Evolutionary conservation across 1,140 invertebrate genomes (phyloP).

Genomic region (Sitodiplosis mosellana): DNA sequence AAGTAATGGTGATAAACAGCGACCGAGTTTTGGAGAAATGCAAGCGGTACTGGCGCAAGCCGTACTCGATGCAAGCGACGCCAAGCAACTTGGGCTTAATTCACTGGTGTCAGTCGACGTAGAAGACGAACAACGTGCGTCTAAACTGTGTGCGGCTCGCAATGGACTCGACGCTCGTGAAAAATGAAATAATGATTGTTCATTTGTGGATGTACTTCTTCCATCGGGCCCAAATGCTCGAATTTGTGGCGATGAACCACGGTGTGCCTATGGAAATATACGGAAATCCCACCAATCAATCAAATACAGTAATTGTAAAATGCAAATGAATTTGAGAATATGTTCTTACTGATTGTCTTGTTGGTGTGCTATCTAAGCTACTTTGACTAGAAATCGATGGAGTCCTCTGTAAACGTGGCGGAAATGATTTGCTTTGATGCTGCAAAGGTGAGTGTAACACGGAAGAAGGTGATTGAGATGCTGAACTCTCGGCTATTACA

Average conservation of each 20-base stretch:
- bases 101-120: constrained; percentile 22
- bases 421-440: constrained; percentile 25
- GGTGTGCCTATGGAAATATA: constrained; percentile 31
- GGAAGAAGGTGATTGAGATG: too few relatives aligned
- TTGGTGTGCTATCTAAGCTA: constrained; percentile 51
- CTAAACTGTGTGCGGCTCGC: constrained; percentile 44
- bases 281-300: background rate
- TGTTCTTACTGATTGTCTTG: constrained; percentile 35
- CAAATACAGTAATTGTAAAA: background rate
- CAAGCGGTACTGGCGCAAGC: constrained; percentile 29
- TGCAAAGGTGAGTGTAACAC: constrained; percentile 16
- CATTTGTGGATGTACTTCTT: constrained; percentile 26
- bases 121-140: constrained; percentile 41
- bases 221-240: constrained; percentile 56
- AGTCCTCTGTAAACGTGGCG: constrained; percentile 37
- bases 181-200: constrained; percentile 10
- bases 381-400: constrained; percentile 64
- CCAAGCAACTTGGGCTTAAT: constrained; percentile 31
- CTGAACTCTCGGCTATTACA: too few relatives aligned
- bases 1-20: constrained; percentile 50
- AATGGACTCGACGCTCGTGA: constrained; percentile 46
- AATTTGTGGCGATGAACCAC: constrained; percentile 61
- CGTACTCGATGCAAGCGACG: constrained; percentile 31
- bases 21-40: constrained; percentile 22
- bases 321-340: constrained; percentile 7